These are phyloP conservation scores for Mystacornis crossleyi DNA, from an alignment of 2,113 vertebrate species.

Conservation along the genomic window DNA sequence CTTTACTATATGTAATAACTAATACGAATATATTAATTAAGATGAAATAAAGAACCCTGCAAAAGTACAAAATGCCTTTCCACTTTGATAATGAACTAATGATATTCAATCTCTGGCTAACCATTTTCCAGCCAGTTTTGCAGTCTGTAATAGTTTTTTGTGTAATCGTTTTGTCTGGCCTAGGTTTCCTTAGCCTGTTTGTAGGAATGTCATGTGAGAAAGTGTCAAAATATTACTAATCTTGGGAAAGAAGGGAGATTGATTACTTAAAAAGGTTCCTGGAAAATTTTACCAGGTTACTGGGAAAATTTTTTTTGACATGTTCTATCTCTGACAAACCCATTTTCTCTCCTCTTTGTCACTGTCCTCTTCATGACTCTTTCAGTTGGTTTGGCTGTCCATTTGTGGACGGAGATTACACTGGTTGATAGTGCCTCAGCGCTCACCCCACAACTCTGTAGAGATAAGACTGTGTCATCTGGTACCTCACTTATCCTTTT, in stretches of 20 bases:
- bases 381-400: not conserved
- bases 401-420: not conserved
- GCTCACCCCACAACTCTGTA: not conserved
- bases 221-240: not conserved
- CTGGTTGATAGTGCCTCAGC: not conserved
- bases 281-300: not conserved
- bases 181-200: not conserved
- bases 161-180: not conserved
- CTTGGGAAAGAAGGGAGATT: not conserved
- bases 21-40: not conserved
- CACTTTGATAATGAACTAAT: not conserved
- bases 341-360: not conserved
- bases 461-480: not conserved
- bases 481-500: not conserved
- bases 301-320: not conserved
- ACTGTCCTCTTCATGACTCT: not conserved
- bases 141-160: not conserved
- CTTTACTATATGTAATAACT: not conserved
- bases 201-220: not conserved
- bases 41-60: not conserved
- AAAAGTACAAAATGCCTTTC: not conserved
- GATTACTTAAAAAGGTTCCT: not conserved
- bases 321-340: not conserved
- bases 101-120: not conserved
- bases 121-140: not conserved